Evolutionary conservation across 2,888 invertebrate species (phyloP), one percentile per base, ranked within the genome.

Genomic region (Acleris sparsana): DNA sequence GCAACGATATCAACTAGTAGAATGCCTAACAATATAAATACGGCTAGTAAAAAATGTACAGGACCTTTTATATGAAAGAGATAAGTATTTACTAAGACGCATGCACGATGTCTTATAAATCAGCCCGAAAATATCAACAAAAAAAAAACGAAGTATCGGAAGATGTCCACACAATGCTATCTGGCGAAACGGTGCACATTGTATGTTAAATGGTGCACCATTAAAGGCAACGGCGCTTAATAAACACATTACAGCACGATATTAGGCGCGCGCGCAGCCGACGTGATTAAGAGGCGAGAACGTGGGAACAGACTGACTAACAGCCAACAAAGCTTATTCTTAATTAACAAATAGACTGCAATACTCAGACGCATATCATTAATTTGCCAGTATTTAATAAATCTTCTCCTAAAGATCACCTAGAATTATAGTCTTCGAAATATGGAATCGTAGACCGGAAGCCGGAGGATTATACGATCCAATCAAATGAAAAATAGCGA

Each of bases 221-320:
- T 90, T 89, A 90, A 87, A 87, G 79, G 79, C 84, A 84, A 87
- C 86, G 87, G 79, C 85, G 88, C 87, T 89, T 90, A 90, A 89
- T 91, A 90, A 89, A 90, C 88, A 89, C 89, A 91, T 90, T 89
- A 89, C 84, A 85, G 82, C 82, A 84, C 86, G 82, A 89, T 89
- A 89, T 90, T 89, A 90, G 87, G 85, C 86, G 86, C 86, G 79
- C 83, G 83, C 86, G 84, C 85, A 85, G 80, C 79, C 80, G 84
- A 82, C 85, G 79, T 86, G 87, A 88, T 87, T 86, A 87, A 88
- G 82, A 80, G 84, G 82, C 82, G 82, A 76, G 82, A 86, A 89
- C 90, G 91, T 92, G 92, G 89, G 91, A 91, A 90, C 85, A 76
- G 76, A 80, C 76, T 70, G 79, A 77, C 80, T 84, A 80, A 83